A percentile compares a stretch with the other conserved stretches of the same genome.
Conservation (phyloP, 1,140 invertebrate species). For the Drosophila auraria region DNA sequence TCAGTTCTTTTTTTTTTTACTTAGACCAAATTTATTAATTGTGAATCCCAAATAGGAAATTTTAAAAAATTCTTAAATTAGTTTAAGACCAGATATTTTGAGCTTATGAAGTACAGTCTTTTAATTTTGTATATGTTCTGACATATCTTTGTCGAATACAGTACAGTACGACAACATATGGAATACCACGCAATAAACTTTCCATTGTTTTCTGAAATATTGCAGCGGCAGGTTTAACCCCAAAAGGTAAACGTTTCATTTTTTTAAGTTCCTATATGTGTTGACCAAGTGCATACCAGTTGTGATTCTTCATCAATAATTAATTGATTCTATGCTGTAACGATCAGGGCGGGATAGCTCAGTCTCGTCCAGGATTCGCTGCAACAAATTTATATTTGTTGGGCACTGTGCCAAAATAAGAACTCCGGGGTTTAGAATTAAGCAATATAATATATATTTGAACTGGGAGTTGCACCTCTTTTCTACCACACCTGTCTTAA, state of each 20-base stretch:
- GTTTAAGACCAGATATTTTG: constrained; percentile 9
- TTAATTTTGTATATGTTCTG: constrained; percentile 4
- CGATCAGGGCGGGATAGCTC: too few relatives aligned
- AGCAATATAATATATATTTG: too few relatives aligned
- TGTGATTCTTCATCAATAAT: neutral
- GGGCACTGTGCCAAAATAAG: too few relatives aligned
- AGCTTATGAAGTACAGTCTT: constrained; percentile 1
- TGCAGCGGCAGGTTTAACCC: neutral
- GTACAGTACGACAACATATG: neutral
- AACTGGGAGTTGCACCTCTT: too few relatives aligned
- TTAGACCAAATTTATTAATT: neutral
- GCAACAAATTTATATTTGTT: too few relatives aligned
- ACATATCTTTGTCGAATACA: neutral
- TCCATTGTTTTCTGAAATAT: constrained; percentile 12
- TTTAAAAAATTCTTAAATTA: neutral
- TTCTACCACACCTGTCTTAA: too few relatives aligned
- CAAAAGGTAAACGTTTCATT: constrained; percentile 1
- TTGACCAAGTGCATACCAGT: neutral
- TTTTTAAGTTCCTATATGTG: constrained; percentile 7
- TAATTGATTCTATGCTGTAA: neutral
- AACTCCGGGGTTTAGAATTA: too few relatives aligned
- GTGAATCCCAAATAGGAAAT: neutral
- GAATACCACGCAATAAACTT: neutral
- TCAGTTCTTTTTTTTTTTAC: neutral
- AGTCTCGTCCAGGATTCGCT: too few relatives aligned